phyloP scores from a whole-genome alignment of 1,140 invertebrate genomes.

The Agrilus planipennis region DNA sequence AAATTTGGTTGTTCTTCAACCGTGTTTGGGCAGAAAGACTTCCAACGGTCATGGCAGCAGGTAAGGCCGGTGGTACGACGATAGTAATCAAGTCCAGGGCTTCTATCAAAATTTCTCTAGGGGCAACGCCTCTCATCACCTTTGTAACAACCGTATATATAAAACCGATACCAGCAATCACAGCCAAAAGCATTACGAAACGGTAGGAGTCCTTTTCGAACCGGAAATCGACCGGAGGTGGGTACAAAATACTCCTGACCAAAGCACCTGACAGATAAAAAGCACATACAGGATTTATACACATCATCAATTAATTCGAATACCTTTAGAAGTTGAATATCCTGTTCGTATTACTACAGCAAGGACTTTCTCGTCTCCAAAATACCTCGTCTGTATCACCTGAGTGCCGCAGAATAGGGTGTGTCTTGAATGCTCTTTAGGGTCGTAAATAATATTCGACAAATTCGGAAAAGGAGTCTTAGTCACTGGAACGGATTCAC shows the following conservation, averaged over 20 bases:
- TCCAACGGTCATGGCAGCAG: conserved; percentile 91
- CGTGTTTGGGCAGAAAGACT: conserved; percentile 81
- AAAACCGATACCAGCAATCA: conserved; percentile 66
- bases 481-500: conserved; percentile 82
- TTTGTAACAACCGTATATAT: conserved; percentile 76
- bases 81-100: conserved; percentile 87
- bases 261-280: conserved; percentile 40
- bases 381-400: conserved; percentile 90
- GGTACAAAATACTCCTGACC: conserved; percentile 85
- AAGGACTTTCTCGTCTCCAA: conserved; percentile 58
- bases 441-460: conserved; percentile 52
- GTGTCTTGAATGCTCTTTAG: conserved; percentile 79
- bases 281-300: conserved; percentile 22
- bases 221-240: conserved; percentile 88
- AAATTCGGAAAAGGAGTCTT: conserved; percentile 74
- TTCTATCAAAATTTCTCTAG: conserved; percentile 57
- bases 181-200: conserved; percentile 71
- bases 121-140: conserved; percentile 49
- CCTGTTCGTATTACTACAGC: conserved; percentile 67
- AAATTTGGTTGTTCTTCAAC: conserved; percentile 69
- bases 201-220: conserved; percentile 89
- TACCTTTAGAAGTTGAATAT: conserved; percentile 79
- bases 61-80: conserved; percentile 83
- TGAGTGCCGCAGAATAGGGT: conserved; percentile 92
- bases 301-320: conserved; percentile 50